Evolutionary conservation across 1,140 invertebrate genomes (phyloP).

Genomic region (Drosophila micromelanica): DNA sequence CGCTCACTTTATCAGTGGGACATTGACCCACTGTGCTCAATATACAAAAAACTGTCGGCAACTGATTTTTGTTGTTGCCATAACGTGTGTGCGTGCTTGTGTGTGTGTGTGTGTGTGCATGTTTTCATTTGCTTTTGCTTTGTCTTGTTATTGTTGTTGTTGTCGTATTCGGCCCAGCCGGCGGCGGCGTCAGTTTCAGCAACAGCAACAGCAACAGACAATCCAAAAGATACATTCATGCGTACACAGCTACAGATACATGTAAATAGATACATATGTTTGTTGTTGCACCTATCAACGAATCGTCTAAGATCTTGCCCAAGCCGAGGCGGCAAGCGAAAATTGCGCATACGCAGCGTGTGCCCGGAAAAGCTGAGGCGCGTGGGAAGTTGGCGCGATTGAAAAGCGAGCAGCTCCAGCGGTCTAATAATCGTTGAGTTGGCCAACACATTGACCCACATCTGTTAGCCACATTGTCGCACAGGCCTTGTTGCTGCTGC

Average conservation of each 20-base stretch:
- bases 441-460: slow-evolving; percentile 66
- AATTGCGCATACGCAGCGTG: slow-evolving; percentile 72
- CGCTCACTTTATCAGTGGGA: slow-evolving; percentile 81
- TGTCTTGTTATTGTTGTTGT: slow-evolving; percentile 53
- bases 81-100: not conserved
- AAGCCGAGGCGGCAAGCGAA: slow-evolving; percentile 40
- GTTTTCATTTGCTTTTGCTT: slow-evolving; percentile 59
- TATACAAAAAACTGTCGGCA: slow-evolving; percentile 73
- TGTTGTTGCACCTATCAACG: slow-evolving; percentile 51
- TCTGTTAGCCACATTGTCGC: slow-evolving; percentile 37
- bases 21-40: slow-evolving; percentile 81
- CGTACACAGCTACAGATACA: too few species aligned
- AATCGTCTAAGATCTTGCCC: slow-evolving; percentile 22
- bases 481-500: slow-evolving; percentile 59
- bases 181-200: slow-evolving; percentile 58
- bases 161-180: slow-evolving; percentile 51
- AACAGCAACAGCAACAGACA: slow-evolving; percentile 46
- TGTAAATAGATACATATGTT: slow-evolving; percentile 4
- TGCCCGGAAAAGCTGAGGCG: slow-evolving; percentile 55
- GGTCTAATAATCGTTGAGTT: slow-evolving; percentile 18
- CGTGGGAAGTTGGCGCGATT: slow-evolving; percentile 24
- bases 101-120: slow-evolving; percentile 39
- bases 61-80: slow-evolving; percentile 66
- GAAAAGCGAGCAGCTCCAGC: not conserved
- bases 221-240: slow-evolving; percentile 30